Conservation (phyloP, 2,113 vertebrate species). For the Xenopus borealis region DNA sequence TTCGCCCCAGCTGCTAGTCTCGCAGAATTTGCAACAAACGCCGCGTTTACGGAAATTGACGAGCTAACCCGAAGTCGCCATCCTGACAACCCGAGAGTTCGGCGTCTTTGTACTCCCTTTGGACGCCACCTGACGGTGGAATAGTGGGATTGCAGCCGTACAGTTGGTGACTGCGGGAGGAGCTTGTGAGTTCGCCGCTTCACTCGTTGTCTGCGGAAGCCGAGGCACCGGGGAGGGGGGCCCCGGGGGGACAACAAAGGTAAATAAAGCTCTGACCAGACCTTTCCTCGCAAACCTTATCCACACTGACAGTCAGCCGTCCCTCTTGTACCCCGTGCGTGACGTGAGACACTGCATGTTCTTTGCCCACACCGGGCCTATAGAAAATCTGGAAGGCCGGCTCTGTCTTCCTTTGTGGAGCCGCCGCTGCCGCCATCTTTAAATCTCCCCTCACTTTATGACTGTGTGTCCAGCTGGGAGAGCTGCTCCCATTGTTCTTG, state of each 20-base stretch:
- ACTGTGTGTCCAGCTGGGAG: neutral
- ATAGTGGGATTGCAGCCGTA: neutral
- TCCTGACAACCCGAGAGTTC: neutral
- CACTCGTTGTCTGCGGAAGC: conserved; percentile 39
- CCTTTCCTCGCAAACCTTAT: neutral
- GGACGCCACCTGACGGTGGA: conserved; percentile 9
- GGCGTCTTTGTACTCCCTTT: neutral
- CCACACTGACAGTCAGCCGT: no score
- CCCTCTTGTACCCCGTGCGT: no score
- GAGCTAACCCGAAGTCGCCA: neutral
- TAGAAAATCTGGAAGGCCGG: neutral
- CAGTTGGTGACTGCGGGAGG: conserved; percentile 15
- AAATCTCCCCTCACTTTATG: no score
- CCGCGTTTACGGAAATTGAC: conserved; percentile 5
- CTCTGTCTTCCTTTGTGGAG: conserved; percentile 1
- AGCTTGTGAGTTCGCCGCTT: conserved; percentile 10
- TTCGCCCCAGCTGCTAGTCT: neutral
- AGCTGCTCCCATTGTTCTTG: neutral
- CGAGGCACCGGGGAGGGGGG: conserved; percentile 21
- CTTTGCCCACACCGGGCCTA: neutral
- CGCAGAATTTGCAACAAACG: neutral
- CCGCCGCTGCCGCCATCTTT: conserved; percentile 9
- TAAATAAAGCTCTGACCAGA: neutral
- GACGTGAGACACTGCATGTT: no score
- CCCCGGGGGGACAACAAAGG: conserved; percentile 34